Conservation (phyloP, 2,797 vertebrate genomes). For the Oryzias sinensis region DNA sequence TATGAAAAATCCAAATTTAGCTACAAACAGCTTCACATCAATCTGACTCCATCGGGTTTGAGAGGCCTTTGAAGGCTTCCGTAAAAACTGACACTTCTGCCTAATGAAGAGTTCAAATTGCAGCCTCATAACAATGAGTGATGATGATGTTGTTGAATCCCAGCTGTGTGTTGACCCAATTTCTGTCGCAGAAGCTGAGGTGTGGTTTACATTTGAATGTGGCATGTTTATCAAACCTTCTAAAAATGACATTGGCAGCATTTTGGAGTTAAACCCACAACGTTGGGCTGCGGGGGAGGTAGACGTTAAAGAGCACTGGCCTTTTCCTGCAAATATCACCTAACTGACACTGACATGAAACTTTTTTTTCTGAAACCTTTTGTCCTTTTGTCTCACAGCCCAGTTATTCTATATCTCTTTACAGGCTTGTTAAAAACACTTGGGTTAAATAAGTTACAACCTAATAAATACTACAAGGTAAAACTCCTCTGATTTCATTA, state of each 20-base stretch:
- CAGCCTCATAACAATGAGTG: not conserved
- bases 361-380: conserved; percentile 11
- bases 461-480: conserved; percentile 40
- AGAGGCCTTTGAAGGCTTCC: not conserved
- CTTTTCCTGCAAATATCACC: conserved; percentile 60
- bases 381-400: conserved; percentile 10
- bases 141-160: conserved; percentile 6
- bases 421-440: not conserved
- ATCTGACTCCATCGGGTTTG: not conserved
- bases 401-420: conserved; percentile 11
- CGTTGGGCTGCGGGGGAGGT: not conserved
- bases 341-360: conserved; percentile 41
- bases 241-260: not conserved
- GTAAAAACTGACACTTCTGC: conserved; percentile 1
- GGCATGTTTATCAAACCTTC: not conserved
- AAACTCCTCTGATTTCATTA: conserved; percentile 43
- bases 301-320: conserved; percentile 44
- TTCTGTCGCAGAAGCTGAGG: not conserved
- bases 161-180: not conserved
- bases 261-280: not conserved
- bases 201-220: not conserved
- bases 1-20: no score
- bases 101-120: not conserved
- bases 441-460: not conserved
- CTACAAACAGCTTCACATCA: no score